Percentiles rank a stretch among this genome's conserved stretches.
These are phyloP conservation scores for Drosophila truncata DNA, from an alignment of 1,140 invertebrate species.

Conservation along the genomic window DNA sequence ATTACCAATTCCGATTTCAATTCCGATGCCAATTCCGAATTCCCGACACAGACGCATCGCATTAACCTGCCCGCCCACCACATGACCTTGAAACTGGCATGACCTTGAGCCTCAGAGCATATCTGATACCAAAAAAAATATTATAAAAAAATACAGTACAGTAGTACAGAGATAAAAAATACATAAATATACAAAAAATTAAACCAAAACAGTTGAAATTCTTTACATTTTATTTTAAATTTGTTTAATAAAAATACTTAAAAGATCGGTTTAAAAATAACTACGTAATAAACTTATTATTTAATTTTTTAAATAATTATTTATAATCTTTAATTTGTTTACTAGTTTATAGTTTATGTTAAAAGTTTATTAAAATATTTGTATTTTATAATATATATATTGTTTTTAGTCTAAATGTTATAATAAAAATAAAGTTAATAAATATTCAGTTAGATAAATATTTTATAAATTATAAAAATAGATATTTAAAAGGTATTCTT, in stretches of 20 bases:
- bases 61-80: conserved; percentile 28
- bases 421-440: no score
- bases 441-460: no score
- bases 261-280: background rate
- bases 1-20: conserved; percentile 10
- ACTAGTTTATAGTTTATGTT: no score
- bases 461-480: no score
- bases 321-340: background rate
- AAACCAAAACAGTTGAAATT: background rate
- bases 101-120: conserved; percentile 38
- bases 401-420: no score
- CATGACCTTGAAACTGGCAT: conserved; percentile 28
- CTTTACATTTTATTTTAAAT: background rate
- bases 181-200: background rate
- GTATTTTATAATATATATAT: no score
- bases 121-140: background rate
- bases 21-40: conserved; percentile 33
- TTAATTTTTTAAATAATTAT: no score
- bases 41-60: conserved; percentile 24
- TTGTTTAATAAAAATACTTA: background rate
- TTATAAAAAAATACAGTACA: background rate
- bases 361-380: background rate
- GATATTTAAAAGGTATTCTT: no score
- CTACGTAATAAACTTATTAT: no score
- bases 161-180: background rate